Evolutionary conservation across 1,140 invertebrate genomes (phyloP).

Genomic region (Meloidogyne hapla): DNA sequence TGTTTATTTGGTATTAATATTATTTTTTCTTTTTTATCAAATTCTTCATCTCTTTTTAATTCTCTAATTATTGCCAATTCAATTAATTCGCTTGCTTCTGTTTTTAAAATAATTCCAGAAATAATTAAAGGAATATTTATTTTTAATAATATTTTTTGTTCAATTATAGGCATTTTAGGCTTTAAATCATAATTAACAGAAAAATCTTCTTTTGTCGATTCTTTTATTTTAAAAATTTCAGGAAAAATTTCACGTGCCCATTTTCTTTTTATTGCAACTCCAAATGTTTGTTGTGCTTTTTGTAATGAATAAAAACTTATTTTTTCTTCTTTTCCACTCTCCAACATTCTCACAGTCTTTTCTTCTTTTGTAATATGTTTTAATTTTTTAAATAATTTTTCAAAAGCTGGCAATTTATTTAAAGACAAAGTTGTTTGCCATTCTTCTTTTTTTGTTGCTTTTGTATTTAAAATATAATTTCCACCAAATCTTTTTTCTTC

Average conservation of each 20-base stretch:
- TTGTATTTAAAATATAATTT: slow-evolving; percentile 47
- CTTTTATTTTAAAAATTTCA: slow-evolving; percentile 10
- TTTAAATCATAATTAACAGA: slow-evolving; percentile 41
- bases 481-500: slow-evolving; percentile 47
- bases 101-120: slow-evolving; percentile 41
- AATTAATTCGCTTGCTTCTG: slow-evolving; percentile 53
- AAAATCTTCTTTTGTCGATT: slow-evolving; percentile 28
- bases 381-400: slow-evolving; percentile 2
- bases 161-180: not conserved
- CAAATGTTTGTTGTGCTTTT: slow-evolving; percentile 20
- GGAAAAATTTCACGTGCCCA: slow-evolving; percentile 32
- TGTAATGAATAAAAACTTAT: slow-evolving; percentile 6
- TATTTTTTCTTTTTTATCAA: slow-evolving; percentile 22
- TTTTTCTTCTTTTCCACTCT: slow-evolving; percentile 40
- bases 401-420: slow-evolving; percentile 17
- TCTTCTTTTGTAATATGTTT: slow-evolving; percentile 18
- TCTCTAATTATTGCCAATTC: slow-evolving; percentile 32
- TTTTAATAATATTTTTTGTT: slow-evolving; percentile 13
- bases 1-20: slow-evolving; percentile 31
- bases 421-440: slow-evolving; percentile 36
- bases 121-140: slow-evolving; percentile 40
- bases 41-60: slow-evolving; percentile 39
- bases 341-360: slow-evolving; percentile 30
- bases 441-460: slow-evolving; percentile 36
- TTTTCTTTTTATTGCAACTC: not conserved